Base-by-base conservation (phyloP, 2,888 invertebrate genomes). In the Meteorus colon region DNA sequence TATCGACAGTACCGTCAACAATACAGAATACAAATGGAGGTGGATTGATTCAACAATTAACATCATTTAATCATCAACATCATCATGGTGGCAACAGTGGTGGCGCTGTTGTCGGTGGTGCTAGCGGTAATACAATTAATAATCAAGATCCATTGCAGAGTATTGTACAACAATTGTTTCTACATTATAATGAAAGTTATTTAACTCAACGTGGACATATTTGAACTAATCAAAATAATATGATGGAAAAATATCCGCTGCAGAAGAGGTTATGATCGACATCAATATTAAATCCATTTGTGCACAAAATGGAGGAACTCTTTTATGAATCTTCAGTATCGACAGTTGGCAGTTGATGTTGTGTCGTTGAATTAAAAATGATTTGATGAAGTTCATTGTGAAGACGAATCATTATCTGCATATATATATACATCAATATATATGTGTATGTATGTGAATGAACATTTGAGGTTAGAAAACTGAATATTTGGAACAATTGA, bases 191-290 rank as follows among this genome's bases (percentile, higher is more conserved):
- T 77, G 88, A 89, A 80, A 87, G 86, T 77, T 83, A 87, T 77
- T 84, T 89, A 78, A 84, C 86, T 37, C 89, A 89, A 81, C 86
- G 86, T 74, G 87, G 87, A 76, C 88, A 89, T 78, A 87, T 86
- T 76, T 87, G 80, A 81, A 62, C 77, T 79, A 77, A 71, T 66
- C 12, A 48, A 27, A 55, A 5, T 6, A 19, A 19, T n/a, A 19
- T 19, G 10, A 19, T 1, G 24, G 8, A 2, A 48, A n/a, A 48
- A 48, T 16, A 48, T 24, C 1, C 24, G 24, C 1, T 0, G 24
- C 1, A 16, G 3, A 5, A 2, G 31, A 24, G 48, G 51, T 5
- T 51, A 16, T 3, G 12, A 3, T 24, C 19, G 45, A 24, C 6
- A 31, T 16, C 2, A 31, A 31, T 5, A 31, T 63, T 14, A 27